phyloP scores from a whole-genome alignment of 2,113 vertebrate species.

The Microtus montanus region DNA sequence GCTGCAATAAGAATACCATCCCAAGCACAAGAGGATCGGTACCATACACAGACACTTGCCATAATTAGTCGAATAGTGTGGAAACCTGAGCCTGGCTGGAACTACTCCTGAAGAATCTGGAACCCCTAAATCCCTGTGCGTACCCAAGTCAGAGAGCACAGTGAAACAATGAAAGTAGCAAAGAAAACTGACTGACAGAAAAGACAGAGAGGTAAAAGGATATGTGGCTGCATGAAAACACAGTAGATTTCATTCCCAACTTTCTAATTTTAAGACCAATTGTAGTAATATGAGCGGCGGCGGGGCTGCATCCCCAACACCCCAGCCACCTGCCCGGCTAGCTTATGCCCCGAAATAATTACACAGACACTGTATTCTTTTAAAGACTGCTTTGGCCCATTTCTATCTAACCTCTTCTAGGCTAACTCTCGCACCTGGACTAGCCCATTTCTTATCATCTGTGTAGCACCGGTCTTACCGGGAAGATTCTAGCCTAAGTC shows the following conservation, averaged over 20 bases:
- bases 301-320: too few species aligned
- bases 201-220: neutral
- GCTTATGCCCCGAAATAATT: too few species aligned
- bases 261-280: slow-evolving; percentile 12
- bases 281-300: too few species aligned
- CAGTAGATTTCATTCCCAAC: neutral
- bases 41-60: neutral
- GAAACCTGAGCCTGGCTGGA: neutral
- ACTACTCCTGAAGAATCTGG: neutral
- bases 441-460: too few species aligned
- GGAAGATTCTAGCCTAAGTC: too few species aligned
- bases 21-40: neutral
- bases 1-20: neutral
- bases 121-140: neutral
- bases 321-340: too few species aligned
- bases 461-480: too few species aligned
- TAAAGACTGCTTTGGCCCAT: too few species aligned
- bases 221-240: neutral
- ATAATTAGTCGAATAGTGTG: neutral
- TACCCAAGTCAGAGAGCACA: neutral
- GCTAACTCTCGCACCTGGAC: too few species aligned
- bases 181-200: neutral
- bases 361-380: too few species aligned
- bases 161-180: neutral
- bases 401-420: too few species aligned